phyloP scores from a whole-genome alignment of 2,888 invertebrate genomes.

The Rhingia campestris region DNA sequence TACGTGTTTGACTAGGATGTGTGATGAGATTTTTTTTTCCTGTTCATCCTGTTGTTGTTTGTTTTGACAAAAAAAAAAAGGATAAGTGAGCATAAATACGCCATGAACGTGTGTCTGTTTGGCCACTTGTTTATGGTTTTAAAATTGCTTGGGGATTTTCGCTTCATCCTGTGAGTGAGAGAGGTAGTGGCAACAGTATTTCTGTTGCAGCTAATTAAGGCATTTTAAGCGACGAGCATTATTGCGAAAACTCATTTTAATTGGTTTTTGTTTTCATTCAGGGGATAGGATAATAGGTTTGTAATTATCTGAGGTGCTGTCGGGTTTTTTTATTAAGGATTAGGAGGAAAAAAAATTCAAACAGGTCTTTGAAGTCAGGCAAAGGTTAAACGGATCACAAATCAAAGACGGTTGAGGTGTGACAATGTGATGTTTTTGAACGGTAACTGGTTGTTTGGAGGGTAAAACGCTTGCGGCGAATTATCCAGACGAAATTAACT shows the following conservation, averaged over 20 bases:
- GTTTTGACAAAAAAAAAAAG: constrained; percentile 19
- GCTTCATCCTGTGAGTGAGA: constrained; percentile 10
- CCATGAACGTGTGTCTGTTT: constrained; percentile 51
- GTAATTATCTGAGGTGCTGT: constrained; percentile 52
- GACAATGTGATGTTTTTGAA: no score
- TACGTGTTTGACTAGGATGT: constrained; percentile 62
- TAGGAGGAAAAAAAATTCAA: not conserved
- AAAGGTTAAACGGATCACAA: constrained; percentile 30
- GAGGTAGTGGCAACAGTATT: constrained; percentile 9
- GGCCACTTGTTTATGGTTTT: constrained; percentile 56
- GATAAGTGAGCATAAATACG: not conserved
- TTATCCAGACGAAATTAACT: no score
- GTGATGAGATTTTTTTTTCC: constrained; percentile 51
- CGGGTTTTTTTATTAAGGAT: constrained; percentile 17
- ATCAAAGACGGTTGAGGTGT: constrained; percentile 12
- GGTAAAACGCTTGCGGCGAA: no score
- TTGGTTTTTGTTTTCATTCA: constrained; percentile 52
- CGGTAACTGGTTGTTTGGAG: no score
- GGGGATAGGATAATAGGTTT: constrained; percentile 33
- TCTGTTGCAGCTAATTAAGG: constrained; percentile 62
- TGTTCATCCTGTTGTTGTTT: constrained; percentile 5
- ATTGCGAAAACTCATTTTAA: constrained; percentile 64
- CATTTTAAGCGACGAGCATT: constrained; percentile 56
- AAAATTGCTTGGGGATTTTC: constrained; percentile 49
- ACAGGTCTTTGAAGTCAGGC: constrained; percentile 16